Percentiles rank a stretch among this genome's conserved stretches.
These are phyloP conservation scores for Saccostrea echinata DNA, from an alignment of 1,140 invertebrate species.

Conservation along the genomic window DNA sequence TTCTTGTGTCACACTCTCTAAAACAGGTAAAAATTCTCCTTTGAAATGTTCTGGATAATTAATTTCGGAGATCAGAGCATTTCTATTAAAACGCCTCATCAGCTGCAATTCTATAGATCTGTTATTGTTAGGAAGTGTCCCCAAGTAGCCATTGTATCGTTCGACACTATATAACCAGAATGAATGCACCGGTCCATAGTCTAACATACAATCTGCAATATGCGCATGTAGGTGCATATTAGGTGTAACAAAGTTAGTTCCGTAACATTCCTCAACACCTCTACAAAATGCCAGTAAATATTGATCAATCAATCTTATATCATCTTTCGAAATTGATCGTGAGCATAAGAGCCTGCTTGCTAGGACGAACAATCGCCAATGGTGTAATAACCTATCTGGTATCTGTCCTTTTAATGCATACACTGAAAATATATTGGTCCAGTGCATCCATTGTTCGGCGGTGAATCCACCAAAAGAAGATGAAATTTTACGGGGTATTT, in stretches of 20 bases:
- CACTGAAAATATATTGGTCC: conserved; percentile 54
- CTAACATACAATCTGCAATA: conserved; percentile 43
- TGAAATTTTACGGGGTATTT: conserved; percentile 50
- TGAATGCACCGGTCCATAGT: conserved; percentile 58
- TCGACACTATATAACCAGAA: conserved; percentile 55
- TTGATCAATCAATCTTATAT: conserved; percentile 10
- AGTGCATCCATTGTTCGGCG: conserved; percentile 60
- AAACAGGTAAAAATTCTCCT: not conserved
- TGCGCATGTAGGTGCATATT: conserved; percentile 60
- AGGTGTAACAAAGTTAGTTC: conserved; percentile 37
- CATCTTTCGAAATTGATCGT: not conserved
- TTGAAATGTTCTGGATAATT: not conserved
- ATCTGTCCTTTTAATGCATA: conserved; percentile 46
- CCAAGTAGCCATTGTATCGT: conserved; percentile 57
- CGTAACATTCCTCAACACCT: conserved; percentile 27
- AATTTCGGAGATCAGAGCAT: conserved; percentile 8
- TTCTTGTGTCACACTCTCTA: not conserved
- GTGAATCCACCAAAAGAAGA: conserved; percentile 50
- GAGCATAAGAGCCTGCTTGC: conserved; percentile 41
- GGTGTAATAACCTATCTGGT: conserved; percentile 31
- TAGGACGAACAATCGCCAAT: conserved; percentile 52
- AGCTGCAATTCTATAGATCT: conserved; percentile 47
- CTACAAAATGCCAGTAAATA: conserved; percentile 52
- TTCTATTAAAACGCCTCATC: conserved; percentile 45
- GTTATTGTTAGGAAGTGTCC: conserved; percentile 52